A percentile compares a stretch with the other conserved stretches of the same genome.
phyloP scores from a whole-genome alignment of 2,888 invertebrate genomes.

The Augochlorella aurata region DNA sequence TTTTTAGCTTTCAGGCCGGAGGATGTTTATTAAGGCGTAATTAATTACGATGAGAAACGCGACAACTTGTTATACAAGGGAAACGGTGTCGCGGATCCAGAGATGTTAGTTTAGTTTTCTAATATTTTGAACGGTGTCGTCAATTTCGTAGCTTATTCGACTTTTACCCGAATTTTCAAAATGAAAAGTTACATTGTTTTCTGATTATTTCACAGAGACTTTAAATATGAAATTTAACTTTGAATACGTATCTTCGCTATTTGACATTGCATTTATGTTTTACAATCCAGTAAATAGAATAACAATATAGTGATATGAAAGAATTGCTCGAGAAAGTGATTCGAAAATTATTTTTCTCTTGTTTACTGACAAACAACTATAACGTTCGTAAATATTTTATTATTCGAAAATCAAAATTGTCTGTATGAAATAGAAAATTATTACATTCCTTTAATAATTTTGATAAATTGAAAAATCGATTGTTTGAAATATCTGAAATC shows the following conservation, averaged over 20 bases:
- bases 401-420: background rate
- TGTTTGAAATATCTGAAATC: too few species aligned
- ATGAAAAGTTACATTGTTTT: background rate
- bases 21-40: background rate
- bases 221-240: too few species aligned
- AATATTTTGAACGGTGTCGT: background rate
- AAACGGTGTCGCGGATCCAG: background rate
- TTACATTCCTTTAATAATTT: too few species aligned
- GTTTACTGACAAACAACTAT: too few species aligned
- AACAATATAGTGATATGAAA: too few species aligned
- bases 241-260: too few species aligned
- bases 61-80: background rate
- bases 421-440: background rate
- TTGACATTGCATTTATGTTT: too few species aligned
- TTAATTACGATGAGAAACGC: background rate
- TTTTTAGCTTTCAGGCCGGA: background rate
- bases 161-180: background rate
- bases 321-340: too few species aligned
- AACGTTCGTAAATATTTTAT: too few species aligned
- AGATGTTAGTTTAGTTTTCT: background rate
- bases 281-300: too few species aligned
- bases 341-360: too few species aligned
- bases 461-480: too few species aligned
- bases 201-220: background rate
- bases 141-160: background rate